phyloP scores from a whole-genome alignment of 2,888 invertebrate genomes.

The Pemphredon lugubris region DNA sequence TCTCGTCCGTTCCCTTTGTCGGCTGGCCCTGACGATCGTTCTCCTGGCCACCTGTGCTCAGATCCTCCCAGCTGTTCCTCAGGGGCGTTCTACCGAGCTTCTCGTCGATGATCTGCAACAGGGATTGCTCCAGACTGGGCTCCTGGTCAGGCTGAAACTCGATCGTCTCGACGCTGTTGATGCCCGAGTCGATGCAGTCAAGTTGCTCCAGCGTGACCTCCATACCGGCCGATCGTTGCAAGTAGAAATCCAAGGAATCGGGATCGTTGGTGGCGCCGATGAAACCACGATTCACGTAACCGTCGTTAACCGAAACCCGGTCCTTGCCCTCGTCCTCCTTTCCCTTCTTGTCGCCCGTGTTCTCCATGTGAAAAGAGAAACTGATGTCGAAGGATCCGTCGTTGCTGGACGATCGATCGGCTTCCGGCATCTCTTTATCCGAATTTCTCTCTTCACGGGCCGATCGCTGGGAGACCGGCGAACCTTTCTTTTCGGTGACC shows the following conservation, averaged over 20 bases:
- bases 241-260: slow-evolving; percentile 73
- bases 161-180: slow-evolving; percentile 79
- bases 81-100: slow-evolving; percentile 73
- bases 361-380: slow-evolving; percentile 62
- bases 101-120: slow-evolving; percentile 78
- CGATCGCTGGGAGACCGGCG: slow-evolving; percentile 10
- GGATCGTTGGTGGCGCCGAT: slow-evolving; percentile 73
- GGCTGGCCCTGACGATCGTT: slow-evolving; percentile 29
- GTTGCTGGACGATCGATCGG: slow-evolving; percentile 6
- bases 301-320: slow-evolving; percentile 38
- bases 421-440: slow-evolving; percentile 14
- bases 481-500: slow-evolving; percentile 11
- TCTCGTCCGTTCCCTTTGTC: slow-evolving; percentile 45
- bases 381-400: slow-evolving; percentile 63
- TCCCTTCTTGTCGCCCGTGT: slow-evolving; percentile 28
- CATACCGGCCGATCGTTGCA: slow-evolving; percentile 46
- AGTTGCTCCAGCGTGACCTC: slow-evolving; percentile 65
- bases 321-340: slow-evolving; percentile 13
- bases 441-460: slow-evolving; percentile 2
- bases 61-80: slow-evolving; percentile 55
- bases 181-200: slow-evolving; percentile 78
- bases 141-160: slow-evolving; percentile 76
- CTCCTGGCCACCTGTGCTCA: slow-evolving; percentile 36
- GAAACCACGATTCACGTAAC: slow-evolving; percentile 76
- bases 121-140: slow-evolving; percentile 76